These are phyloP conservation scores for Neomorphus geoffroyi DNA, from an alignment of 2,797 vertebrate species.

Conservation along the genomic window DNA sequence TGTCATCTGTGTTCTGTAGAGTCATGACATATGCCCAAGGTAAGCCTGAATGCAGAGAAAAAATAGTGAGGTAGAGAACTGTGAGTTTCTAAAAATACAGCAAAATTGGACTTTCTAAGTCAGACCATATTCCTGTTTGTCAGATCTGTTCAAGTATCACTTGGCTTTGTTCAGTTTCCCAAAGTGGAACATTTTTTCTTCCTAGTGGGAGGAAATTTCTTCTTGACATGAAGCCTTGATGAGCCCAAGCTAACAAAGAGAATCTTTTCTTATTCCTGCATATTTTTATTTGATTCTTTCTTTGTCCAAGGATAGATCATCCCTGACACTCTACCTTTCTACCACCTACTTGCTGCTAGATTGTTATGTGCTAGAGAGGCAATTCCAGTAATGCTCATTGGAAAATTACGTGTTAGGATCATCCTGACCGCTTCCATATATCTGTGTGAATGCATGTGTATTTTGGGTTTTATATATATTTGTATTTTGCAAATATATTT, in stretches of 20 bases:
- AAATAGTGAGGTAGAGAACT: background rate
- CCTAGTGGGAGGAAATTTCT: background rate
- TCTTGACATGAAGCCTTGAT: background rate
- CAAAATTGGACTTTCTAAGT: background rate
- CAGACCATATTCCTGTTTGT: background rate
- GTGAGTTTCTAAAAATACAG: background rate
- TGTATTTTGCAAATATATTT: background rate
- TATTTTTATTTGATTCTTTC: background rate
- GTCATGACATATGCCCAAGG: background rate
- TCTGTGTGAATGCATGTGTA: background rate
- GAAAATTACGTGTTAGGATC: background rate
- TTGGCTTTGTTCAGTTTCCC: background rate
- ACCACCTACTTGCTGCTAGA: background rate
- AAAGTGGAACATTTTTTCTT: background rate
- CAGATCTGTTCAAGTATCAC: background rate
- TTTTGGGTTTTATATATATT: background rate
- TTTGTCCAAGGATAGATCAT: constrained; percentile 23
- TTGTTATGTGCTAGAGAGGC: background rate
- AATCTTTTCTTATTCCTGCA: background rate
- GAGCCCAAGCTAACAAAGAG: background rate
- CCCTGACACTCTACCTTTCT: background rate
- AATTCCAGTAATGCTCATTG: background rate
- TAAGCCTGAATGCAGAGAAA: background rate
- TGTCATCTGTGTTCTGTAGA: background rate
- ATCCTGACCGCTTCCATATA: background rate